Percentiles rank a stretch among this genome's conserved stretches.
phyloP scores from a whole-genome alignment of 2,797 vertebrate species.

The Ammospiza maritima region DNA sequence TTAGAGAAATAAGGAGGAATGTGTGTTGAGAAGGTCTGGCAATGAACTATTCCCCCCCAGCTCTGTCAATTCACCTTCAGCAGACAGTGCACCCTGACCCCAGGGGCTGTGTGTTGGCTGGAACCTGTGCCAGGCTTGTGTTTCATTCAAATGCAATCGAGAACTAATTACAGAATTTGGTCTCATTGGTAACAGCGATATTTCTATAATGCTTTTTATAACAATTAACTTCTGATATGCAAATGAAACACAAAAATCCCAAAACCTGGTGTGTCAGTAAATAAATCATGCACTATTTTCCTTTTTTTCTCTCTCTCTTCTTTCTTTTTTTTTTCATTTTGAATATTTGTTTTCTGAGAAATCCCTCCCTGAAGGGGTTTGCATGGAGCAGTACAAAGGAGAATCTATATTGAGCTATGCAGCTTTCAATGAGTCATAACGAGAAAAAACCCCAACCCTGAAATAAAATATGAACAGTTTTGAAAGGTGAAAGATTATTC shows the following conservation, averaged over 20 bases:
- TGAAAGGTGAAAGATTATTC: neutral
- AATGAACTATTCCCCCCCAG: accelerated
- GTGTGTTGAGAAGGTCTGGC: neutral
- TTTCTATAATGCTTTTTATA: neutral
- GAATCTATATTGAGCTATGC: neutral
- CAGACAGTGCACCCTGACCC: neutral
- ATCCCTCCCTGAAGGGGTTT: neutral
- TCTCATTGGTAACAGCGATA: neutral
- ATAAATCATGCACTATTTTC: neutral
- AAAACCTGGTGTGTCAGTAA: neutral
- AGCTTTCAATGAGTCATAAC: neutral
- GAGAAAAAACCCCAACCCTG: neutral
- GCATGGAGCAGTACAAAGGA: neutral
- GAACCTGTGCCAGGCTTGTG: neutral
- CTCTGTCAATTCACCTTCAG: neutral
- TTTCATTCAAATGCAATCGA: neutral
- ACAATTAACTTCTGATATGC: neutral
- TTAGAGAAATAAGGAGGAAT: neutral
- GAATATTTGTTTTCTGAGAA: neutral
- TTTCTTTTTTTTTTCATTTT: neutral
- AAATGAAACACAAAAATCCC: neutral
- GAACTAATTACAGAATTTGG: neutral
- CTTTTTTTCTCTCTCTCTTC: neutral
- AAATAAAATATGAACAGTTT: slow-evolving; percentile 15
- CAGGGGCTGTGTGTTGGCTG: neutral